These are phyloP conservation scores for Brachyhypopomus gauderio DNA, from an alignment of 2,113 vertebrate species.

Conservation along the genomic window DNA sequence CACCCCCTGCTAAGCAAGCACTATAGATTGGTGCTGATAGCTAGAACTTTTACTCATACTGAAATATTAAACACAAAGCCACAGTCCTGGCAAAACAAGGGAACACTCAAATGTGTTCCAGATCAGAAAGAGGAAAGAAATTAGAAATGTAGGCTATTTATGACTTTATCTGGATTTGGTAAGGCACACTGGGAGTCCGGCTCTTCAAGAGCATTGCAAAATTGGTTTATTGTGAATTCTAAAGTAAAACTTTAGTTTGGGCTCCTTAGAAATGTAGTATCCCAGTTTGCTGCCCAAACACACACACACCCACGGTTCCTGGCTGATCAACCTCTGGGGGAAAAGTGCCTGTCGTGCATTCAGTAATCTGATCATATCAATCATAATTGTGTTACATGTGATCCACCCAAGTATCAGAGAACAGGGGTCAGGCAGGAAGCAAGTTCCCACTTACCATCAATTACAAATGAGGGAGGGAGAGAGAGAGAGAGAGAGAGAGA, in stretches of 20 bases:
- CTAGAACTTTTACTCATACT: constrained; percentile 52
- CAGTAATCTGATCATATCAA: constrained; percentile 89
- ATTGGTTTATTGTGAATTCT: too few species aligned
- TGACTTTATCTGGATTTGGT: not conserved
- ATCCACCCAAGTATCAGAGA: constrained; percentile 88
- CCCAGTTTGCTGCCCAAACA: not conserved
- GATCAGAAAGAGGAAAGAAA: not conserved
- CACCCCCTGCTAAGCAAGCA: constrained; percentile 58
- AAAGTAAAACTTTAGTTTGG: not conserved
- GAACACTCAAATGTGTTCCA: constrained; percentile 41
- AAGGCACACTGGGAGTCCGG: too few species aligned
- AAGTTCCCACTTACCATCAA: constrained; percentile 91
- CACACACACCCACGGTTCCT: constrained; percentile 18
- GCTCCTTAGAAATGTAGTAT: not conserved
- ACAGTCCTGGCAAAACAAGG: constrained; percentile 25
- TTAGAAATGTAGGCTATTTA: not conserved
- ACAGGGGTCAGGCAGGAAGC: constrained; percentile 86
- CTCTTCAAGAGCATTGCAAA: too few species aligned
- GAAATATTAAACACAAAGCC: constrained; percentile 52
- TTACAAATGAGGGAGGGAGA: constrained; percentile 84
- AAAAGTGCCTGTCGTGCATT: constrained; percentile 64
- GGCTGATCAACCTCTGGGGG: constrained; percentile 72
- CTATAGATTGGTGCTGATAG: constrained; percentile 57
- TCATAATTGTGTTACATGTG: constrained; percentile 94
- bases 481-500: constrained; percentile 52